These are phyloP conservation scores for Chaetops frenatus DNA, from an alignment of 2,113 vertebrate species.

Conservation along the genomic window DNA sequence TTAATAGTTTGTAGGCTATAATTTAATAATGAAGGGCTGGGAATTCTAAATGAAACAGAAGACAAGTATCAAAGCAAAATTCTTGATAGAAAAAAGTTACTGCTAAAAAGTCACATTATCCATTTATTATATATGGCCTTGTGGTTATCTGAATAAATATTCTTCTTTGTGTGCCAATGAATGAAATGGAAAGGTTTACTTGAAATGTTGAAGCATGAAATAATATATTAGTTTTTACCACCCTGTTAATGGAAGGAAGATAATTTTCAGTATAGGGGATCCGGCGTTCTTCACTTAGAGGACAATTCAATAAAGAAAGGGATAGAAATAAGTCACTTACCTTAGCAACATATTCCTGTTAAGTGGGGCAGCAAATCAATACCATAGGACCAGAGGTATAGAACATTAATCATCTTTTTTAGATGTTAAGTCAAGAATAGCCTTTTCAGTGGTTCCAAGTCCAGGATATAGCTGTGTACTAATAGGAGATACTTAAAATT, in stretches of 20 bases:
- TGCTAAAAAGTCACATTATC: neutral
- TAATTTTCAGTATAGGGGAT: neutral
- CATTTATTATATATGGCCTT: neutral
- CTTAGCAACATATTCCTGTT: conserved; percentile 36
- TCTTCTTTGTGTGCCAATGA: neutral
- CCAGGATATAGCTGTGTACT: neutral
- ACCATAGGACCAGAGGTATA: neutral
- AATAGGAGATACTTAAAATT: neutral
- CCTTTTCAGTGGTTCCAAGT: neutral
- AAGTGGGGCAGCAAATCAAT: conserved; percentile 47
- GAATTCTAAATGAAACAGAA: conserved; percentile 46
- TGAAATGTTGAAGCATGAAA: neutral
- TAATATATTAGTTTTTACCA: neutral
- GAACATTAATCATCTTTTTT: conserved; percentile 27
- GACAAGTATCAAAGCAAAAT: conserved; percentile 40
- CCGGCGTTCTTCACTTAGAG: neutral
- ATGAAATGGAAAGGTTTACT: neutral
- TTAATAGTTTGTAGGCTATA: conserved; percentile 40
- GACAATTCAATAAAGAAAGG: conserved; percentile 13
- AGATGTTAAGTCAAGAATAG: neutral
- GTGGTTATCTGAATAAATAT: neutral
- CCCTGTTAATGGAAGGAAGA: neutral
- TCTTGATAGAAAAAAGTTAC: neutral
- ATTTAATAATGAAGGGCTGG: conserved; percentile 36
- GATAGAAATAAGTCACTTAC: conserved; percentile 20